Conservation (phyloP, 2,888 invertebrate species). For the Lasioglossum oenotherae region DNA sequence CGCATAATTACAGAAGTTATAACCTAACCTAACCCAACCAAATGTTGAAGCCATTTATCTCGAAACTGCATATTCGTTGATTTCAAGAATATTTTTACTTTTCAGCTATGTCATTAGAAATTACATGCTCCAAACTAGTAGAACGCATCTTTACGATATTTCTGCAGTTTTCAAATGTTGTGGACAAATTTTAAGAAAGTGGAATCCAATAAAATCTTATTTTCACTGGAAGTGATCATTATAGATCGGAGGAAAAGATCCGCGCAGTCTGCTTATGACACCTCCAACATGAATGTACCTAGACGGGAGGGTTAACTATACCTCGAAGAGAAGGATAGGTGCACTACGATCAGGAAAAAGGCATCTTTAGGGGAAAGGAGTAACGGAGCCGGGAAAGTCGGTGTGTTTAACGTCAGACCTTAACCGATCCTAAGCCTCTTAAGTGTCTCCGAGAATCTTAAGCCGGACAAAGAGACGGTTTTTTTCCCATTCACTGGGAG, state of each 20-base stretch:
- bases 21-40: not conserved
- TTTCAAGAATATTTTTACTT: no score
- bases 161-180: no score
- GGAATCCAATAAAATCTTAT: no score
- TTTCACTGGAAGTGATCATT: no score
- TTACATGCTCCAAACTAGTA: not conserved
- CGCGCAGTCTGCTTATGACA: not conserved
- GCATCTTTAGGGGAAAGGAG: constrained; percentile 1
- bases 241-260: no score
- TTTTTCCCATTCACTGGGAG: constrained; percentile 66
- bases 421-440: constrained; percentile 82
- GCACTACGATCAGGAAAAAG: not conserved
- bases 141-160: not conserved
- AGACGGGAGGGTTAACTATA: not conserved
- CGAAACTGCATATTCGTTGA: not conserved
- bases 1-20: not conserved
- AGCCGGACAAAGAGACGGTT: constrained; percentile 81
- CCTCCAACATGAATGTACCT: not conserved
- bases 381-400: constrained; percentile 42
- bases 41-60: not conserved
- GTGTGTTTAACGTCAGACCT: constrained; percentile 72
- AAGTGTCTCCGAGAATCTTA: constrained; percentile 81
- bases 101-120: not conserved
- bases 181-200: no score
- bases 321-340: not conserved